These are phyloP conservation scores for Drymonia ruficornis DNA, from an alignment of 2,888 invertebrate genomes.

Conservation along the genomic window DNA sequence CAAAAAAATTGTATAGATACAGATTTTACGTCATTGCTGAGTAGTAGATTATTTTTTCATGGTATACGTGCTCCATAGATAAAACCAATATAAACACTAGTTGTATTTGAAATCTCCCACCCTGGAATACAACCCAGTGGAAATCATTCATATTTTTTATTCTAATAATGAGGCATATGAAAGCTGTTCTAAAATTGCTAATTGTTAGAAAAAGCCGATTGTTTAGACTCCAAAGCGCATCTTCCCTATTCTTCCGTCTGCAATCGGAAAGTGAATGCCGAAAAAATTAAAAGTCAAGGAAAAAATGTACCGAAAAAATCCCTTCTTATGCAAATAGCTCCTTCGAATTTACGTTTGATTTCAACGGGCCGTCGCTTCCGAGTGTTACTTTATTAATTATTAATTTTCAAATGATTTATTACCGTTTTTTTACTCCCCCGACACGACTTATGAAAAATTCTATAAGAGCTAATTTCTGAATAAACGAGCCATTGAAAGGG, in stretches of 20 bases:
- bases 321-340: slow-evolving; percentile 77
- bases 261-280: slow-evolving; percentile 60
- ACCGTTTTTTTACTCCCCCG: slow-evolving; percentile 47
- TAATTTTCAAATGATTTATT: slow-evolving; percentile 82
- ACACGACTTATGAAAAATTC: slow-evolving; percentile 66
- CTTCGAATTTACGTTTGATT: slow-evolving; percentile 74
- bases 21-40: too few relatives aligned
- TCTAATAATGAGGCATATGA: too few relatives aligned
- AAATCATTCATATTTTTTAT: too few relatives aligned
- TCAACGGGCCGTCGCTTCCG: slow-evolving; percentile 61
- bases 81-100: too few relatives aligned
- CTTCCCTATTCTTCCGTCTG: slow-evolving; percentile 43
- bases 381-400: slow-evolving; percentile 74
- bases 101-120: too few relatives aligned
- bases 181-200: too few relatives aligned
- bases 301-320: slow-evolving; percentile 57
- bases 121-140: too few relatives aligned
- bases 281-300: slow-evolving; percentile 32
- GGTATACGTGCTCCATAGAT: too few relatives aligned
- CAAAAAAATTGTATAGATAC: too few relatives aligned
- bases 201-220: too few relatives aligned
- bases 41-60: too few relatives aligned
- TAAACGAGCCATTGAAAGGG: slow-evolving; percentile 71
- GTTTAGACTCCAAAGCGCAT: slow-evolving; percentile 15
- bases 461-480: slow-evolving; percentile 69